Evolutionary conservation across 2,797 vertebrate species (phyloP).

Genomic region (Enteromius argenteus): DNA sequence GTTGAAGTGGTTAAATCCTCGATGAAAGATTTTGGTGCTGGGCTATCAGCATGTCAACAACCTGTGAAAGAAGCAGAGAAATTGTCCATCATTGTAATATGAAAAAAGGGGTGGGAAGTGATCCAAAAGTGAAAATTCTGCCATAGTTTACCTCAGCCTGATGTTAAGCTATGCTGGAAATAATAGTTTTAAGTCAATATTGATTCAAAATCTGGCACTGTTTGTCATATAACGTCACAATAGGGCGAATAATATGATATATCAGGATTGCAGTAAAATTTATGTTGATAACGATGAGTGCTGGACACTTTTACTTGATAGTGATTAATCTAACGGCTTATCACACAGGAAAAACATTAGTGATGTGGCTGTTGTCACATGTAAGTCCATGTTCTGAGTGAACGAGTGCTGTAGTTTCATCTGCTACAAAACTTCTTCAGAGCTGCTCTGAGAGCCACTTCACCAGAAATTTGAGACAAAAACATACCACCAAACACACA

Average conservation of each 20-base stretch:
- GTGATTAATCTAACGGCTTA: not conserved
- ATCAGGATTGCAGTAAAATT: not conserved
- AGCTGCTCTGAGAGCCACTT: not conserved
- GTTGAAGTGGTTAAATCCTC: conserved; percentile 12
- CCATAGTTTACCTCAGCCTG: not conserved
- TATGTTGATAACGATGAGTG: not conserved
- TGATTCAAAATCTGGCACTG: not conserved
- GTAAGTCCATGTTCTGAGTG: not conserved
- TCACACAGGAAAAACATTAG: not conserved
- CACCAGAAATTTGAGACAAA: not conserved
- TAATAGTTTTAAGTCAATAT: not conserved
- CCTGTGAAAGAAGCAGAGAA: conserved; percentile 27
- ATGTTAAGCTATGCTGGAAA: not conserved
- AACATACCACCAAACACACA: not conserved
- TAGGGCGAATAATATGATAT: not conserved
- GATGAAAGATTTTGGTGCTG: not conserved
- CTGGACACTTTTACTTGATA: not conserved
- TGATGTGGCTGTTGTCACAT: no score
- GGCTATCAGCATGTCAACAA: not conserved
- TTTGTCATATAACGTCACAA: not conserved
- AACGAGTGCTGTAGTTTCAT: not conserved
- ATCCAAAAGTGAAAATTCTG: not conserved
- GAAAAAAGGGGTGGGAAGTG: no score
- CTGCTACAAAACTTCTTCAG: not conserved
- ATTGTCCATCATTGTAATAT: not conserved